Base-by-base conservation (phyloP, 1,140 invertebrate genomes). In the Heliconius congener region DNA sequence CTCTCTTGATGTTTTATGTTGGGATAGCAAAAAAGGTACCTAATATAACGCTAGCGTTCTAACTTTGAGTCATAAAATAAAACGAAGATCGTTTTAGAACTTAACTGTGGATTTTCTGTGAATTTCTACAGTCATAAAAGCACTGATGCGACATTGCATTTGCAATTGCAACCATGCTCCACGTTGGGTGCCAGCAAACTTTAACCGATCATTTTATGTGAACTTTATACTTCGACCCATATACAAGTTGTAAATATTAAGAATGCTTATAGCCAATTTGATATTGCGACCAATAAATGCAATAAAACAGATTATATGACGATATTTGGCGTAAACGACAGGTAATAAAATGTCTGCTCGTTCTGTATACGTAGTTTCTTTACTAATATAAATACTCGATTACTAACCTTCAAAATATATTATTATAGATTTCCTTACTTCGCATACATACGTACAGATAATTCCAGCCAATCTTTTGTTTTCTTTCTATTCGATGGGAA, bases 131-230 rank as follows among this genome's bases (percentile, higher is more conserved):
- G 86, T 78, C 74, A 83, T 87, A 88, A 86, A 86, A 78, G 82
- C 86, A 87, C 78, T 87, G 85, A 86, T 84, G 85, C 84, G 85
- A 83, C 79, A 80, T 78, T 79, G 84, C 84, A 89, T 87, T 87
- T 87, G 82, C 84, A 84, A 86, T 83, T 86, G 82, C 80, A 73
- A 81, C 79, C 77, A 76, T 78, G 82, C 66, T 80, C 79, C 82
- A 84, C 76, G 81, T 77, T 85, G 83, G 82, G 84, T 83, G 86
- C 85, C 86, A 89, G 84, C 81, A 84, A 85, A 88, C 80, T 86
- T 86, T 77, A 73, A 76, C 76, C 77, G 76, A 84, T 82, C 83
- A 81, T 85, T 85, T 81, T 74, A 83, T 81, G 71, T 82, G 79
- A 85, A 84, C 83, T 81, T 77, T 85, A 83, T 82, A 82, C 81